Percentiles rank a stretch among this genome's conserved stretches.
Conservation (phyloP, 2,888 invertebrate species). For the Mesoligia furuncula region DNA sequence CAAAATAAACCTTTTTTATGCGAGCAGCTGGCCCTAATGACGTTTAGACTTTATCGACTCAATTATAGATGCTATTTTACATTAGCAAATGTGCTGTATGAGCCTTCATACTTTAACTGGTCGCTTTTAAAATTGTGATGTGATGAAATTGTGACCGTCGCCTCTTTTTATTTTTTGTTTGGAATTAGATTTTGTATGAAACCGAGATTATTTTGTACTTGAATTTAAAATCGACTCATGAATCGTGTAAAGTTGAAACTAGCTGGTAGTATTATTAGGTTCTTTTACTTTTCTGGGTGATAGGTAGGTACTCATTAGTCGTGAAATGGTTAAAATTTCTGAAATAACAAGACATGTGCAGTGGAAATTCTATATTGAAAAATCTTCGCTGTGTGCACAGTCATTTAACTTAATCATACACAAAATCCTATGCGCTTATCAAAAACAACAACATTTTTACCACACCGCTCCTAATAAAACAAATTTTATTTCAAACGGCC, state of each 20-base stretch:
- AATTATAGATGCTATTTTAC: conserved; percentile 74
- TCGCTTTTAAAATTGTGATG: conserved; percentile 68
- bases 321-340: not conserved
- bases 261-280: not conserved
- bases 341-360: not conserved
- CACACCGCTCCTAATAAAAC: not conserved
- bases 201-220: not conserved
- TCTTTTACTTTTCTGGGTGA: not conserved
- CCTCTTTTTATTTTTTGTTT: conserved; percentile 44
- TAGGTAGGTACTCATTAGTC: not conserved
- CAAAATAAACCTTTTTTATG: conserved; percentile 81
- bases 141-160: conserved; percentile 72
- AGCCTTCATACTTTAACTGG: conserved; percentile 67
- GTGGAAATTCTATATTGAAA: not conserved
- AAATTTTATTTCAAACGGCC: conserved; percentile 64
- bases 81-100: conserved; percentile 63
- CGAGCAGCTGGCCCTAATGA: conserved; percentile 70
- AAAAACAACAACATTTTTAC: not conserved
- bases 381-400: not conserved
- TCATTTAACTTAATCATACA: not conserved
- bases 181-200: not conserved
- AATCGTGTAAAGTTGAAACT: not conserved
- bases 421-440: too few species aligned
- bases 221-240: not conserved
- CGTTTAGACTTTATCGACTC: conserved; percentile 67